phyloP scores from a whole-genome alignment of 2,888 invertebrate species.

The Metallyticus violacea region DNA sequence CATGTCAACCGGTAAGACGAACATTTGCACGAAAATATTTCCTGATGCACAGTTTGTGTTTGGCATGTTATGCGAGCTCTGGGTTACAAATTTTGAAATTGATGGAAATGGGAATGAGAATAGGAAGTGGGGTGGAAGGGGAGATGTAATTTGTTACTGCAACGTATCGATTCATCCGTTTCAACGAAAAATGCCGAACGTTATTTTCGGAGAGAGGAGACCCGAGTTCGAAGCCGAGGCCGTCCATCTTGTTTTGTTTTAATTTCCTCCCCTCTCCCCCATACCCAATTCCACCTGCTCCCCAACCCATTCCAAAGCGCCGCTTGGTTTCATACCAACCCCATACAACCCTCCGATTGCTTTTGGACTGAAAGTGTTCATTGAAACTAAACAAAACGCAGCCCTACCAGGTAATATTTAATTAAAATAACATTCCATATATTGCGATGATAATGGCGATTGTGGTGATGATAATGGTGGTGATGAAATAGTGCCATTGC shows the following conservation, averaged over 20 bases:
- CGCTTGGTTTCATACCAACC: not conserved
- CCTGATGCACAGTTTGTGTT: not conserved
- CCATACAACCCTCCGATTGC: not conserved
- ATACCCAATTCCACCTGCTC: not conserved
- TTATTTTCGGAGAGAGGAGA: not conserved
- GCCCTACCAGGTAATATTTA: not conserved
- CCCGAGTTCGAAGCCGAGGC: not conserved
- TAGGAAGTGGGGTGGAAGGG: not conserved
- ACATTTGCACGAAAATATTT: not conserved
- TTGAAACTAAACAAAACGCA: not conserved
- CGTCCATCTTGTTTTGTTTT: not conserved
- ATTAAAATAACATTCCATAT: not conserved
- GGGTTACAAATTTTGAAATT: not conserved
- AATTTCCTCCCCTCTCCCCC: not conserved
- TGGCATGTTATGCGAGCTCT: not conserved
- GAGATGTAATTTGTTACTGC: not conserved
- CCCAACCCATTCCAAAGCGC: not conserved
- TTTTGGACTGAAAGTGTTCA: not conserved
- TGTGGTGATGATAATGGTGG: not conserved
- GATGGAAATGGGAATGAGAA: not conserved
- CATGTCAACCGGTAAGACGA: not conserved
- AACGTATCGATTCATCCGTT: not conserved
- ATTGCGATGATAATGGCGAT: not conserved
- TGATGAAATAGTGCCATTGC: not conserved
- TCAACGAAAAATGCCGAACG: not conserved